Evolutionary conservation across 2,888 invertebrate genomes (phyloP), one percentile per base, ranked within the genome.

Genomic region (Ormyrus rosae): DNA sequence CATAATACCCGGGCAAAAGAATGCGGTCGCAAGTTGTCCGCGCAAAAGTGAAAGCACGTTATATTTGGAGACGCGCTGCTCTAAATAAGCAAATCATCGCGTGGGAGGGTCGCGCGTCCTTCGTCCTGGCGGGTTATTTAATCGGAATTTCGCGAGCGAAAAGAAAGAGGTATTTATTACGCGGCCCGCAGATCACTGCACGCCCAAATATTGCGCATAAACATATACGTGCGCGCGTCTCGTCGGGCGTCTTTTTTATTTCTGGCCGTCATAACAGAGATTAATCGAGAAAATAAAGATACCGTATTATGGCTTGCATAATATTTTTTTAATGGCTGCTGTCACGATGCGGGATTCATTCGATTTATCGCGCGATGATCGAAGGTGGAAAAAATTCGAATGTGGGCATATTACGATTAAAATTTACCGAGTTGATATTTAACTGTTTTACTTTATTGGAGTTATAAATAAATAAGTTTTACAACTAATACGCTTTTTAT

Each of bases 21-120:
- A 34, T 34, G 34, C 34, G 34, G 34, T 34, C 53, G 53, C 11
- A 34, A 34, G 50, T 61, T 34, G 55, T 48, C 64, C 10, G 58
- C 58, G 9, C 34, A 48, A 78, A 79, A 79, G 78, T 79, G 78
- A 79, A 79, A 79, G 78, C 69, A 56, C 73, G 69, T 79, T 69
- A 73, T 69, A 19, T 48, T 45, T 46, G 34, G 34, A 3, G 34
- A 45, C 67, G 48, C 19, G 55, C 11, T 63, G 53, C 72, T 67
- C 78, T 53, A 51, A 78, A 78, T 71, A 70, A 71, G 53, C 65
- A 58, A 71, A 61, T 50, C 68, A 58, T 68, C 69, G 55, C 67
- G 78, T 79, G 67, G 78, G 78, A 68, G 72, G 60, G 6, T 6
- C n/a, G 5, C 45, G 19, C 53, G 73, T 78, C 78, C 78, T 79